phyloP scores from a whole-genome alignment of 2,888 invertebrate species.

The Nephrocerus scutellatus region DNA sequence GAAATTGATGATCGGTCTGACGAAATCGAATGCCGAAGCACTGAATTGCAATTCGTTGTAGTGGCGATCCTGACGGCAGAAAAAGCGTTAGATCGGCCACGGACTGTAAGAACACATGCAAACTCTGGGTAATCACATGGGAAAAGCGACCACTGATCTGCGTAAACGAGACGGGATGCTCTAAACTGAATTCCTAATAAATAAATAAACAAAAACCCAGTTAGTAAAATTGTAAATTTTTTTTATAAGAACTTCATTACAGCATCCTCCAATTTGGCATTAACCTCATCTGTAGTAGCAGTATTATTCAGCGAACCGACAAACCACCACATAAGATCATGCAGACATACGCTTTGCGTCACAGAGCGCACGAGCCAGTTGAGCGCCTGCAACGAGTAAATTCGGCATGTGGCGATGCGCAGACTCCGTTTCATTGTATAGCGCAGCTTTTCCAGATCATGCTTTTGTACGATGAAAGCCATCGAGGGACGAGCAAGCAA shows the following conservation, averaged over 20 bases:
- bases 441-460: slow-evolving; percentile 76
- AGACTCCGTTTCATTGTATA: slow-evolving; percentile 85
- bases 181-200: slow-evolving; percentile 50
- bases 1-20: slow-evolving; percentile 81
- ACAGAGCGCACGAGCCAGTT: slow-evolving; percentile 92
- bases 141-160: slow-evolving; percentile 66
- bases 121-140: slow-evolving; percentile 62
- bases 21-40: slow-evolving; percentile 91
- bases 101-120: slow-evolving; percentile 83
- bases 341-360: slow-evolving; percentile 83
- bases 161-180: slow-evolving; percentile 74
- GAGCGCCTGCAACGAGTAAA: slow-evolving; percentile 86
- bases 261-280: slow-evolving; percentile 35
- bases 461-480: slow-evolving; percentile 75
- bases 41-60: slow-evolving; percentile 85
- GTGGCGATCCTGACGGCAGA: slow-evolving; percentile 76
- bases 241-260: slow-evolving; percentile 32
- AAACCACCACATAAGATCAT: slow-evolving; percentile 97
- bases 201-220: slow-evolving; percentile 2
- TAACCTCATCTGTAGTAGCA: slow-evolving; percentile 48
- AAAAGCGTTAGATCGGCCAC: slow-evolving; percentile 87
- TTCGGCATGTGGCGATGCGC: slow-evolving; percentile 69
- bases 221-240: neutral
- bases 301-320: slow-evolving; percentile 69
- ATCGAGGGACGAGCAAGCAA: slow-evolving; percentile 65